Conservation (phyloP, 2,113 vertebrate genomes). For the Microcebus ravelobensis region DNA sequence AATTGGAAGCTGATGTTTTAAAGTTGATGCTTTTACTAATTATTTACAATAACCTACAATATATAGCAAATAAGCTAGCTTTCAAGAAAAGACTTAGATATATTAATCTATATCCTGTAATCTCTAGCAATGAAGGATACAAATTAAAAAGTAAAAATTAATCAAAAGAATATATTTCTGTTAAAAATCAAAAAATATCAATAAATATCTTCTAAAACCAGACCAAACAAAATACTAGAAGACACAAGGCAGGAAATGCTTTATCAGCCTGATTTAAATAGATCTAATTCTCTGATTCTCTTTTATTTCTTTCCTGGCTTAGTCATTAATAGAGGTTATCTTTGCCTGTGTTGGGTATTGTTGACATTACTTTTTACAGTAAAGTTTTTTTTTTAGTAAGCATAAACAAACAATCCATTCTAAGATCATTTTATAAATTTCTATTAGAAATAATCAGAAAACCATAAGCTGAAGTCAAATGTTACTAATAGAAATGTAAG, state of each 20-base stretch:
- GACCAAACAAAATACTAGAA: not conserved
- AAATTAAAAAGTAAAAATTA: slow-evolving; percentile 40
- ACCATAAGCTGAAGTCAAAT: slow-evolving; percentile 21
- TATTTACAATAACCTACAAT: not conserved
- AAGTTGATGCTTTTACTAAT: not conserved
- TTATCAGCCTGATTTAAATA: not conserved
- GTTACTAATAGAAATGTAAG: not conserved
- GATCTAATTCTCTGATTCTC: not conserved
- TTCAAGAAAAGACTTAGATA: not conserved
- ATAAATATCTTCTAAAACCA: not conserved
- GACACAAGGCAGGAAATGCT: not conserved
- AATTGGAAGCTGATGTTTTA: not conserved
- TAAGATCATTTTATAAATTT: slow-evolving; percentile 22
- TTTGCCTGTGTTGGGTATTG: not conserved
- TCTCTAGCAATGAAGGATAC: not conserved
- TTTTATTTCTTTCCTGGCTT: not conserved
- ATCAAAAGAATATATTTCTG: not conserved
- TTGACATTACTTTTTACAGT: not conserved
- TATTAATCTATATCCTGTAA: not conserved
- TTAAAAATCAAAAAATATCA: not conserved
- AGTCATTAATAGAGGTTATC: not conserved
- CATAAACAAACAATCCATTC: not conserved
- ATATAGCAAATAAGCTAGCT: not conserved
- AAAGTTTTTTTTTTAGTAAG: not conserved
- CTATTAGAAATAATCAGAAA: slow-evolving; percentile 43